A percentile compares a stretch with the other conserved stretches of the same genome.
Conservation (phyloP, 2,113 vertebrate species). For the Rhombomys opimus region DNA sequence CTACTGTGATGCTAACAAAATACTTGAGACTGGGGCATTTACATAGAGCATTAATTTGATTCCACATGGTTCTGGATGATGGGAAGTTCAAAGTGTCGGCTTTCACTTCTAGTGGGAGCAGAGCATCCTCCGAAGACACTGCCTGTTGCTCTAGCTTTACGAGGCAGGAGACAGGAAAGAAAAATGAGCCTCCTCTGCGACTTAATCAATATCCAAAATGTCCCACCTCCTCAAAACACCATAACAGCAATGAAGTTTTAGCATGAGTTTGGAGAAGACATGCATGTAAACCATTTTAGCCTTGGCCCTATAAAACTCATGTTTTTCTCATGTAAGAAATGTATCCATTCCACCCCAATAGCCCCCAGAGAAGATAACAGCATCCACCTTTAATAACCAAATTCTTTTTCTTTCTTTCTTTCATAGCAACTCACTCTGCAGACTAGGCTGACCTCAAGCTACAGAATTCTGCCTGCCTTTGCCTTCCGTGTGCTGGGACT, state of each 20-base stretch:
- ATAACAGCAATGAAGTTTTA: not conserved
- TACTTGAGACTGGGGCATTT: not conserved
- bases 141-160: not conserved
- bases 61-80: not conserved
- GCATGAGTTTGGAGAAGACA: not conserved
- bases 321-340: not conserved
- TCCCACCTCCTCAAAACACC: not conserved
- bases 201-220: not conserved
- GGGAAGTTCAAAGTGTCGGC: not conserved
- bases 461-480: not conserved
- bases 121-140: not conserved
- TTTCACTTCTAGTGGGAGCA: not conserved
- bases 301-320: not conserved
- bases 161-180: not conserved
- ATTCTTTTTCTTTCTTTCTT: not conserved
- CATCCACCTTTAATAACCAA: not conserved
- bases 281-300: not conserved
- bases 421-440: not conserved
- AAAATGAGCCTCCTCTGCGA: not conserved
- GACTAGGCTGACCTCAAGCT: not conserved
- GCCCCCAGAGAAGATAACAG: not conserved
- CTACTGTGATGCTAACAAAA: not conserved
- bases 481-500: not conserved
- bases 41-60: not conserved
- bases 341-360: not conserved